These are phyloP conservation scores for Macropus fuliginosus DNA, from an alignment of 2,797 vertebrate species.

Conservation along the genomic window DNA sequence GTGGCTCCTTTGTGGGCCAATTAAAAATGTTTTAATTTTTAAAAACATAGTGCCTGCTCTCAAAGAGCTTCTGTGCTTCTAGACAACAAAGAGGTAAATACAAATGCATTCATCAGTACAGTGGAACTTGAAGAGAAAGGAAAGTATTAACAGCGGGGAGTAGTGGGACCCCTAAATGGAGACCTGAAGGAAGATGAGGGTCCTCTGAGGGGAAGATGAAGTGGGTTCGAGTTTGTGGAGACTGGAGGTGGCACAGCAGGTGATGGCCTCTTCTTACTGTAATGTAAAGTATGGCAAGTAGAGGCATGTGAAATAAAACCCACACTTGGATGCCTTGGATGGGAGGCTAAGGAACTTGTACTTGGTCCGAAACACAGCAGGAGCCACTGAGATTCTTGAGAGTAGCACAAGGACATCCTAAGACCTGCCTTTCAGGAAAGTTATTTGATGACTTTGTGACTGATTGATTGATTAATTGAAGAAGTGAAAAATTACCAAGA, in stretches of 20 bases:
- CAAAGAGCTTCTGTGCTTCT: not conserved
- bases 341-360: not conserved
- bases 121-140: not conserved
- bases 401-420: not conserved
- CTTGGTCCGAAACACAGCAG: not conserved
- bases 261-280: not conserved
- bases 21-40: not conserved
- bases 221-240: too few species aligned
- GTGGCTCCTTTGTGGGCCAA: too few species aligned
- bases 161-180: not conserved
- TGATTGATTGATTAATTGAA: not conserved
- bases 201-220: not conserved
- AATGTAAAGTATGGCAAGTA: not conserved
- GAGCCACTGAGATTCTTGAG: not conserved
- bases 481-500: not conserved
- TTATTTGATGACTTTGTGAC: not conserved
- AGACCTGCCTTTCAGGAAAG: not conserved
- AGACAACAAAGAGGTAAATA: too few species aligned
- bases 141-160: not conserved
- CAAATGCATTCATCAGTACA: not conserved
- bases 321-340: not conserved
- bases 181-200: not conserved
- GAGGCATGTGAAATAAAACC: not conserved
- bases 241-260: not conserved
- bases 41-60: not conserved